Conservation (phyloP, 2,797 vertebrate species). For the Pseudomugil gertrudae region DNA sequence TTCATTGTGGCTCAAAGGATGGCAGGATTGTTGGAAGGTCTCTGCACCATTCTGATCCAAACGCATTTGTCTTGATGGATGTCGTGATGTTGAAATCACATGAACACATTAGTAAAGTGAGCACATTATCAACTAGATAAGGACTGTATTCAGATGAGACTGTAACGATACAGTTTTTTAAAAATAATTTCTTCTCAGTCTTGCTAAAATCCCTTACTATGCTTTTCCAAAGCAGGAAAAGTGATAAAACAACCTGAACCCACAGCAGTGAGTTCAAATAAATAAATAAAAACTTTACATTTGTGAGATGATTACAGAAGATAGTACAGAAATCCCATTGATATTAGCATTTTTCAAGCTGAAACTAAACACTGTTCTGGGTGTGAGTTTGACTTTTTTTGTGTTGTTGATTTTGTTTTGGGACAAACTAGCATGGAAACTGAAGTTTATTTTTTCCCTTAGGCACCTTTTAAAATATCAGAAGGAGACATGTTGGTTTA, state of each 20-base stretch:
- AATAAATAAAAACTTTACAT: background rate
- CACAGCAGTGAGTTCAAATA: too few species aligned
- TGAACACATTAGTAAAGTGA: background rate
- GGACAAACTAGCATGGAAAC: too few species aligned
- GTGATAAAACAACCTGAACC: too few species aligned
- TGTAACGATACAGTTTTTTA: background rate
- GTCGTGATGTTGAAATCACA: background rate
- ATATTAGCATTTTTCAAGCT: too few species aligned
- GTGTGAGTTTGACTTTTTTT: too few species aligned
- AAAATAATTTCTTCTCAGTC: background rate
- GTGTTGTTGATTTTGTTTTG: too few species aligned
- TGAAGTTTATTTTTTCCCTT: too few species aligned
- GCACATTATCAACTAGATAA: background rate
- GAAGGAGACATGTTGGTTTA: too few species aligned
- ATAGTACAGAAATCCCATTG: background rate
- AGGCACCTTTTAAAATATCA: too few species aligned
- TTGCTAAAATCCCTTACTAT: background rate
- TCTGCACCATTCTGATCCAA: background rate
- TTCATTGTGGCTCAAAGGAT: background rate
- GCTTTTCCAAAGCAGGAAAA: background rate
- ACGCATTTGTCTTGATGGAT: background rate
- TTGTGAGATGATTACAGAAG: background rate
- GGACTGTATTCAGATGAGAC: background rate
- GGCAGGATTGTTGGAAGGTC: background rate
- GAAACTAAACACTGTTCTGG: too few species aligned